Evolutionary conservation across 2,113 vertebrate species (phyloP), one percentile per base, ranked within the genome.

Genomic region (Dasyornis broadbenti): DNA sequence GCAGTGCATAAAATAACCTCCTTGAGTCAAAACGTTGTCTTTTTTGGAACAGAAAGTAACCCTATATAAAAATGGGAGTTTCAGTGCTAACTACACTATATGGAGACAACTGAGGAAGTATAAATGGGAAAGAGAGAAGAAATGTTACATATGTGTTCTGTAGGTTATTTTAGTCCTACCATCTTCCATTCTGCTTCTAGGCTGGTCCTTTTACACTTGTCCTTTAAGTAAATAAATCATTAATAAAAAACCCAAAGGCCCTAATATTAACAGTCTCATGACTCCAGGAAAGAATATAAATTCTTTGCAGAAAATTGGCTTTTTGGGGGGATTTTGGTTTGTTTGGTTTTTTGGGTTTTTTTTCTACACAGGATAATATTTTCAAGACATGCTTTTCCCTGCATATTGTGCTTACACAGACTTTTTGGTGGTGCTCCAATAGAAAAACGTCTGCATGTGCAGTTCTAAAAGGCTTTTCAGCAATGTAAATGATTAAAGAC

Each of bases 401-500:
- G 82, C 44, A 60, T 85, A 93, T 92, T 96, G 90, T 95, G 94
- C 95, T 97, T 97, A 96, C 92, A 91, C 73, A 84, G 89, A 96
- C 75, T 76, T 96, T 88, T 87, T 91, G 86, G 94, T 94, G 70
- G 59, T 71, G 68, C 64, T 96, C 95, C 94, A 97, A 61, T 37
- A 82, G 70, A 94, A 96, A 94, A 95, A 78, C 0, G 15, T 90
- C 89, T 93, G 91, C 88, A 95, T 85, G 76, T 92, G 92, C 95
- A 93, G 80, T 82, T 96, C 95, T 95, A 73, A 83, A 95, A 96
- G 95, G 88, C 93, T 95, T 93, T 92, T 88, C 91, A 95, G 91
- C 28, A 47, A 96, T 93, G 93, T 93, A 95, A 95, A 96, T 94
- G 90, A 95, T 97, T 96, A 97, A 94, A 96, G 82, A 90, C 6